These are phyloP conservation scores for Patagioenas fasciata DNA, from an alignment of 2,113 vertebrate species.

Conservation along the genomic window DNA sequence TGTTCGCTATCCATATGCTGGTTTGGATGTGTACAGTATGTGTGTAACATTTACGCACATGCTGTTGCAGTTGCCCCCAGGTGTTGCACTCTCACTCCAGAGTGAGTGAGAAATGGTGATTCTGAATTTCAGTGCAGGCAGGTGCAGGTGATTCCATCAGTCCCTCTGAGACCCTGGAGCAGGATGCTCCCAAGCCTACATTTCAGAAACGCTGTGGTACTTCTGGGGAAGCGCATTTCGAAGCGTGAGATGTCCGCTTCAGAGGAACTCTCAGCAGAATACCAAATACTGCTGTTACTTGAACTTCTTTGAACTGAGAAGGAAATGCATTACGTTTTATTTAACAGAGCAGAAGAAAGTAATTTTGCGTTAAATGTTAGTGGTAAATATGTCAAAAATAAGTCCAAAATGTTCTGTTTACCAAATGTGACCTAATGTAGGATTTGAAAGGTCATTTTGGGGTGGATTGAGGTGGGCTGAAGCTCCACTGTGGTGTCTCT, in stretches of 20 bases:
- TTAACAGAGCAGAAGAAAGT: neutral
- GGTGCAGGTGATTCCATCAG: neutral
- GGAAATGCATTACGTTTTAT: neutral
- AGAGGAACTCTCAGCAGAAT: neutral
- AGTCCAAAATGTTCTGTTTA: neutral
- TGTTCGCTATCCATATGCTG: neutral
- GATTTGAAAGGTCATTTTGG: neutral
- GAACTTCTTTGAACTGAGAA: neutral
- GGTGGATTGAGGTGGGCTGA: neutral
- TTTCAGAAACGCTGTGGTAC: neutral
- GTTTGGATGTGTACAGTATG: neutral
- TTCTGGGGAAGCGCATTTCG: neutral
- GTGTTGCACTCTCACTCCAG: neutral
- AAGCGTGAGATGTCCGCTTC: neutral
- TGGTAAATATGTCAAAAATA: neutral
- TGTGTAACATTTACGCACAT: neutral
- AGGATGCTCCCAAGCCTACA: accelerated
- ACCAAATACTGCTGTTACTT: neutral
- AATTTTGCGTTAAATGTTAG: neutral
- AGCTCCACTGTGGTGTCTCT: neutral
- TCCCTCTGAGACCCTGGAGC: accelerated
- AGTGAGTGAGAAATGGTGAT: neutral
- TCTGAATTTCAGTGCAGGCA: neutral
- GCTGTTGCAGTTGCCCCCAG: neutral
- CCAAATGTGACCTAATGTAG: neutral